These are phyloP conservation scores for Cossypha dichroa DNA, from an alignment of 2,797 vertebrate genomes.

Conservation along the genomic window DNA sequence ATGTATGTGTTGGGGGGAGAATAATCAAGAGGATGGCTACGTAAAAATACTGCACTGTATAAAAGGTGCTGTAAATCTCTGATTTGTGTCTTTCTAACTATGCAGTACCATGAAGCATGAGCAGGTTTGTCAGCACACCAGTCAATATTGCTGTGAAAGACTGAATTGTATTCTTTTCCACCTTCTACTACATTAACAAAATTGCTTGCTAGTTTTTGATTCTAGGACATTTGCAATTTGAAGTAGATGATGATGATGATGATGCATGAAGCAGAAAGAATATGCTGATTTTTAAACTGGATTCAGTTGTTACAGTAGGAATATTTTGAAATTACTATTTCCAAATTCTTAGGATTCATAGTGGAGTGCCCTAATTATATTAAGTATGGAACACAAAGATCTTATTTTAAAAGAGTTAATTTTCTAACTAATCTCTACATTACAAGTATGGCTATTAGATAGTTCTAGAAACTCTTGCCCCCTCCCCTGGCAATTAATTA, in stretches of 20 bases:
- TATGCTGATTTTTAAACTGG: background rate
- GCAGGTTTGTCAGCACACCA: background rate
- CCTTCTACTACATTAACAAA: background rate
- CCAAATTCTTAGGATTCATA: background rate
- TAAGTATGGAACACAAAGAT: background rate
- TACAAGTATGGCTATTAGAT: background rate
- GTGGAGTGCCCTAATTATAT: background rate
- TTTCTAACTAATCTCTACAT: background rate
- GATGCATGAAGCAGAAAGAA: background rate
- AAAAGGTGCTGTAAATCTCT: background rate
- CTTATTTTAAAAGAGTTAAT: background rate
- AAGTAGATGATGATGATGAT: background rate
- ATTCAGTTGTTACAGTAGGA: background rate
- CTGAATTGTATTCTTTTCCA: background rate
- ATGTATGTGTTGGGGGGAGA: fast-evolving
- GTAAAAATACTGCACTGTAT: background rate
- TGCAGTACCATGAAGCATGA: background rate
- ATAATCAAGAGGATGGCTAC: background rate
- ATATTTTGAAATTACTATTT: background rate
- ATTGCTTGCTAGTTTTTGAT: background rate
- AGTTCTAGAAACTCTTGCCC: background rate
- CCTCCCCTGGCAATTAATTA: background rate
- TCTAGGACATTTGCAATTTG: background rate
- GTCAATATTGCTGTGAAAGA: background rate
- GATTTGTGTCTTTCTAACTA: background rate